Conservation (phyloP, 2,888 invertebrate genomes). For the Nephrotoma guestfalica region DNA sequence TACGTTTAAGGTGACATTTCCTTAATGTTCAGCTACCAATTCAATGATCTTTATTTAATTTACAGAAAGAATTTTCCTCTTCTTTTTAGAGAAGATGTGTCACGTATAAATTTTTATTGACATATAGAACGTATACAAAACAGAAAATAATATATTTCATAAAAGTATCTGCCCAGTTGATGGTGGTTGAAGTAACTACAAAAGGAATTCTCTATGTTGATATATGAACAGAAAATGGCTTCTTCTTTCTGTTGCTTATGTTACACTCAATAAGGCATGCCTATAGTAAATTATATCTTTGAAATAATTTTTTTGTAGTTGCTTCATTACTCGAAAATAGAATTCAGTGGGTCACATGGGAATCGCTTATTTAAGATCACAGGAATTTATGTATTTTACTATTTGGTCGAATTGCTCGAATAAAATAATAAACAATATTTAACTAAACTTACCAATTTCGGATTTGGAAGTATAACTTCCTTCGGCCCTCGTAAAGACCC, state of each 20-base stretch:
- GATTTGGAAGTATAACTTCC: constrained; percentile 26
- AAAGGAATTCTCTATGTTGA: neutral
- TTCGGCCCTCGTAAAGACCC: constrained; percentile 23
- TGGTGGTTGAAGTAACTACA: neutral
- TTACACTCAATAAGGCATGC: neutral
- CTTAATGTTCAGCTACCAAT: neutral
- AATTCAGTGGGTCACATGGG: neutral
- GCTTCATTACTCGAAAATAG: neutral
- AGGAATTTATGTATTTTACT: neutral
- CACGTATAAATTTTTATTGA: neutral
- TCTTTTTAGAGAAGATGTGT: neutral
- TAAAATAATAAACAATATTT: neutral
- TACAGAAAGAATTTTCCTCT: neutral
- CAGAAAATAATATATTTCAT: neutral
- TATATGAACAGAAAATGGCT: neutral
- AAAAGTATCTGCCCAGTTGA: neutral
- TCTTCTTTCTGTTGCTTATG: neutral
- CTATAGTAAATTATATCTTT: neutral
- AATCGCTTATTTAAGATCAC: neutral
- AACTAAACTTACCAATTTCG: constrained; percentile 20
- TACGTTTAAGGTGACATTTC: no score
- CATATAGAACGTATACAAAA: neutral
- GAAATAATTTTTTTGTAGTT: neutral
- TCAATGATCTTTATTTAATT: neutral
- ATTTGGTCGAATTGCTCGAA: no score